A percentile compares a stretch with the other conserved stretches of the same genome.
Conservation (phyloP, 1,140 invertebrate genomes). For the Kradibia gibbosae region DNA sequence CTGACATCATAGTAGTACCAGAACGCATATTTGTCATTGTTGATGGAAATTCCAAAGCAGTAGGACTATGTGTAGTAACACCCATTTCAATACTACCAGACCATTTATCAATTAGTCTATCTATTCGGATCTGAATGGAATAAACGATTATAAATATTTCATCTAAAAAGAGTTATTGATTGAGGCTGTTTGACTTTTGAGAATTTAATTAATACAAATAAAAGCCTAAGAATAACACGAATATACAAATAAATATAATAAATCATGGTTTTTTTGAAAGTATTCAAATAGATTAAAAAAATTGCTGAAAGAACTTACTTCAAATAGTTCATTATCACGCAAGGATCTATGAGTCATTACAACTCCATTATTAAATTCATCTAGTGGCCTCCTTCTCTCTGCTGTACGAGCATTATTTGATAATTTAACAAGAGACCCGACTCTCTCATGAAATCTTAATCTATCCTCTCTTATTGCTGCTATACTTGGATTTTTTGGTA, state of each 20-base stretch:
- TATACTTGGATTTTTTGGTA: conserved; percentile 67
- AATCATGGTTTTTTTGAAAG: too few relatives aligned
- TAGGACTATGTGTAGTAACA: conserved; percentile 94
- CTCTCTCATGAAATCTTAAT: conserved; percentile 89
- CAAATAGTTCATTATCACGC: conserved; percentile 91
- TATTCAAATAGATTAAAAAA: conserved; percentile 8
- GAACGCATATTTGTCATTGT: conserved; percentile 98
- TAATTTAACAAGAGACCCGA: conserved; percentile 91
- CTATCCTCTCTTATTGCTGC: conserved; percentile 74
- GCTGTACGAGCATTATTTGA: conserved; percentile 87
- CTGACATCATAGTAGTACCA: conserved; percentile 98
- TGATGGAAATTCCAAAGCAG: conserved; percentile 90
- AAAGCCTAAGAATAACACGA: too few relatives aligned
- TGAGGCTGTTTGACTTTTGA: too few relatives aligned
- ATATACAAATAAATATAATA: too few relatives aligned
- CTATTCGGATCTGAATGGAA: conserved; percentile 82
- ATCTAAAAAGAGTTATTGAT: background rate
- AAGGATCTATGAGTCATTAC: conserved; percentile 92
- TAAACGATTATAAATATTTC: conserved; percentile 4
- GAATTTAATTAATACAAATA: too few relatives aligned
- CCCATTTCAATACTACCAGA: conserved; percentile 95
- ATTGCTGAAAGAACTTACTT: conserved; percentile 75
- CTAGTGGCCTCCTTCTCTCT: conserved; percentile 87
- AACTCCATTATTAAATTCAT: conserved; percentile 95
- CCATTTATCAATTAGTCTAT: conserved; percentile 93